Evolutionary conservation across 2,113 vertebrate species (phyloP).

Genomic region (Platycercus adscitus): DNA sequence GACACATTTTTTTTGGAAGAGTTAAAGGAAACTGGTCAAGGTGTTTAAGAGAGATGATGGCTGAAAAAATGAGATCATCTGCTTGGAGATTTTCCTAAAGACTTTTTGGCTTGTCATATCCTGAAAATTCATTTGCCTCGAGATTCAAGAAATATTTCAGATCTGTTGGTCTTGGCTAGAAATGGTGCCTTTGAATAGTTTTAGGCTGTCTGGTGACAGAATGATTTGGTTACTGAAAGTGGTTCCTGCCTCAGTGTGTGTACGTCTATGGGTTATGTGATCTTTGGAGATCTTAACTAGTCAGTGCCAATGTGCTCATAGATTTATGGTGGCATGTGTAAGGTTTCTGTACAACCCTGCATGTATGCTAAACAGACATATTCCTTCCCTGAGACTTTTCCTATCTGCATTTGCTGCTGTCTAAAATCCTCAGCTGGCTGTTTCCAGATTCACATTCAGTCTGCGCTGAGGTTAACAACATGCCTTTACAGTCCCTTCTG

Average conservation of each 20-base stretch:
- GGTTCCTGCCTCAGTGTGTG: neutral
- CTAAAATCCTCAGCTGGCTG: neutral
- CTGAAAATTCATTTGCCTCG: constrained; percentile 44
- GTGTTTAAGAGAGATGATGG: constrained; percentile 50
- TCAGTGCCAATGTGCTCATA: neutral
- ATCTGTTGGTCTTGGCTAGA: constrained; percentile 60
- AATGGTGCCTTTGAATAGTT: constrained; percentile 39
- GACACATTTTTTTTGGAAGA: constrained; percentile 49
- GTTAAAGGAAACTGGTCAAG: constrained; percentile 59
- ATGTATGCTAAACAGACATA: neutral
- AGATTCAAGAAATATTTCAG: constrained; percentile 11
- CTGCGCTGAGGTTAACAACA: neutral
- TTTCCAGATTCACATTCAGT: neutral
- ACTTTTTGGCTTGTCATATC: constrained; percentile 41
- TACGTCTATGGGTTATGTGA: neutral
- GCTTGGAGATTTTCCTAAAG: constrained; percentile 34
- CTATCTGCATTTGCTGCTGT: neutral
- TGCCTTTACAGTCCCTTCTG: neutral
- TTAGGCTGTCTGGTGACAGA: constrained; percentile 60
- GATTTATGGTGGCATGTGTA: neutral
- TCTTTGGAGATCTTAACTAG: neutral
- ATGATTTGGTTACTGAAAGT: constrained; percentile 54
- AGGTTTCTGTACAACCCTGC: neutral
- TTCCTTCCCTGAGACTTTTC: neutral
- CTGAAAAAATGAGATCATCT: constrained; percentile 60